Conservation (phyloP, 2,888 invertebrate genomes). For the Danaus chrysippus region DNA sequence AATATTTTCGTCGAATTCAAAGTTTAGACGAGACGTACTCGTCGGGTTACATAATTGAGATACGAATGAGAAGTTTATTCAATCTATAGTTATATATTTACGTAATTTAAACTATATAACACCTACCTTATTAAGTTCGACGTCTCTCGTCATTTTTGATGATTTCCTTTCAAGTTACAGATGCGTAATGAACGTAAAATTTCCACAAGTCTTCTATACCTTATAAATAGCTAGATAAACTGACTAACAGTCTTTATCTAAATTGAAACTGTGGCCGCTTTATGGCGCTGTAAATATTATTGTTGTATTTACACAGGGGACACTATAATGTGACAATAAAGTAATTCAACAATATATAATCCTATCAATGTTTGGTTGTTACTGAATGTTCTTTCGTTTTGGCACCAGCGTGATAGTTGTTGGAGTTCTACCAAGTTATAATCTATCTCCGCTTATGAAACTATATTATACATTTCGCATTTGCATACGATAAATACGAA, state of each 20-base stretch:
- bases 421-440: too few species aligned
- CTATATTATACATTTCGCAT: too few species aligned
- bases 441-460: too few species aligned
- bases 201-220: constrained; percentile 51
- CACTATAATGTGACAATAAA: constrained; percentile 46
- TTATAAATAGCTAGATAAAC: constrained; percentile 69
- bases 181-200: constrained; percentile 48
- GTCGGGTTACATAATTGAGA: too few species aligned
- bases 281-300: constrained; percentile 46
- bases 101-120: neutral
- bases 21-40: too few species aligned
- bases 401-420: too few species aligned
- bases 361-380: constrained; percentile 44
- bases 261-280: constrained; percentile 55
- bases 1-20: neutral
- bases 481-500: too few species aligned
- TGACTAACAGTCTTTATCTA: constrained; percentile 62
- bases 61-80: too few species aligned
- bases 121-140: constrained; percentile 54
- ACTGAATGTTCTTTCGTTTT: constrained; percentile 46
- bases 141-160: constrained; percentile 51
- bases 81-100: neutral
- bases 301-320: constrained; percentile 33
- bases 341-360: constrained; percentile 51
- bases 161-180: too few species aligned